These are phyloP conservation scores for Parnassius smintheus DNA, from an alignment of 2,888 invertebrate species.

Conservation along the genomic window DNA sequence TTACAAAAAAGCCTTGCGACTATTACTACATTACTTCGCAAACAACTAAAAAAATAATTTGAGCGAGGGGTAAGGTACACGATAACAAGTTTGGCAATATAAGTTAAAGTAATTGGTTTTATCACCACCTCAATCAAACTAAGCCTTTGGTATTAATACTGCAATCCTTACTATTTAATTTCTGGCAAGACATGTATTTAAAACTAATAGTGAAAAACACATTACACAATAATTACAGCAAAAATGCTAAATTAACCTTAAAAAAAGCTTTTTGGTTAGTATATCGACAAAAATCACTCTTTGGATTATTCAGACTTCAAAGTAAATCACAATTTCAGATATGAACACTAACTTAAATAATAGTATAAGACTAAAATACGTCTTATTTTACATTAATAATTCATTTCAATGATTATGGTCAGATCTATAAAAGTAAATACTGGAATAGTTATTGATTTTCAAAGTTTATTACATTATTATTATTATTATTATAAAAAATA, in stretches of 20 bases:
- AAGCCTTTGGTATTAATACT: constrained; percentile 23
- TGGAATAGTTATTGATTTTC: background rate
- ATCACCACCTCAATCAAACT: constrained; percentile 12
- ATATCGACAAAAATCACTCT: constrained; percentile 44
- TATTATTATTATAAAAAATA: no score
- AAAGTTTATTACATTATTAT: background rate
- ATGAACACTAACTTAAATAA: constrained; percentile 34
- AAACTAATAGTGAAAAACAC: constrained; percentile 11
- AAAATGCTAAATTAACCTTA: constrained; percentile 25
- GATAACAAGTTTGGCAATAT: background rate
- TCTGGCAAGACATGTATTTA: constrained; percentile 19
- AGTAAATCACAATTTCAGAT: constrained; percentile 46
- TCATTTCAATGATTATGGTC: constrained; percentile 14
- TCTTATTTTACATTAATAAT: constrained; percentile 3
- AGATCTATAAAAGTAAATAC: constrained; percentile 7
- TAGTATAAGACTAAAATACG: constrained; percentile 22
- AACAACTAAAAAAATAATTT: constrained; percentile 26
- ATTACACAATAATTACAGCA: constrained; percentile 17
- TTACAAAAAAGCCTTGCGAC: constrained; percentile 54
- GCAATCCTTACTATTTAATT: constrained; percentile 14
- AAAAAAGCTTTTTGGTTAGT: constrained; percentile 27
- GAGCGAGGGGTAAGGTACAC: constrained; percentile 13
- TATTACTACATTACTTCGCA: constrained; percentile 19
- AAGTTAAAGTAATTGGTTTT: background rate
- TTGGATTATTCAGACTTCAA: constrained; percentile 62